Evolutionary conservation across 2,888 invertebrate species (phyloP), one percentile per base, ranked within the genome.

Genomic region (Eupithecia pulchellata): DNA sequence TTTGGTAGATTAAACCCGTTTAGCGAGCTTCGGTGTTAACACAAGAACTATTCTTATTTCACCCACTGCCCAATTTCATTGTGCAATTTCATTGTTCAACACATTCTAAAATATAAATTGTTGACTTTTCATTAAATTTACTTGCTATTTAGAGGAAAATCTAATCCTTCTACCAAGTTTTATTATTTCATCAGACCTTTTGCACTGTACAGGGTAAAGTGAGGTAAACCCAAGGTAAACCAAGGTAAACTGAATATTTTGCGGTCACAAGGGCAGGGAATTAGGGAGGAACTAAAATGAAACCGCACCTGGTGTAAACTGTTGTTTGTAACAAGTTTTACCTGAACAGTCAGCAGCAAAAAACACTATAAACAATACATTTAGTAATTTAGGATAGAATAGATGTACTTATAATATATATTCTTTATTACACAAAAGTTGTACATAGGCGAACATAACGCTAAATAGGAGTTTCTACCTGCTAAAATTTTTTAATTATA

Each of bases 141-240:
- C 20, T 11, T 14, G 42, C 20, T 29, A 36, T 66, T 34, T 30
- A 5, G 6, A 34, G 64, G 58, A 60, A 64, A 73, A 67, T 65
- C 61, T 73, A 57, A 69, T 66, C 63, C 66, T 57, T 72, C 29
- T 32, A 34, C 36, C 52, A 72, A 74, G 71, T 78, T 77, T 73
- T 75, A 77, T 77, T 77, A 73, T 78, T 75, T 77, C 72, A 78
- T 75, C 72, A 72, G 66, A 71, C 75, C 73, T 71, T 74, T 68
- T 30, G 42, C 69, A 63, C 60, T 66, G 66, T 36, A 34, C 34
- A 34, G 62, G 61, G 58, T 65, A 20, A 72, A 64, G 34, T 36
- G 64, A 64, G 64, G 62, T 72, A 52, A 52, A 52, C 52, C 52
- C 9, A 71, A 64, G 64, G 62, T 72, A 52, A 52, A 52, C 52